phyloP scores from a whole-genome alignment of 1,140 invertebrate genomes.

The Spodoptera frugiperda region DNA sequence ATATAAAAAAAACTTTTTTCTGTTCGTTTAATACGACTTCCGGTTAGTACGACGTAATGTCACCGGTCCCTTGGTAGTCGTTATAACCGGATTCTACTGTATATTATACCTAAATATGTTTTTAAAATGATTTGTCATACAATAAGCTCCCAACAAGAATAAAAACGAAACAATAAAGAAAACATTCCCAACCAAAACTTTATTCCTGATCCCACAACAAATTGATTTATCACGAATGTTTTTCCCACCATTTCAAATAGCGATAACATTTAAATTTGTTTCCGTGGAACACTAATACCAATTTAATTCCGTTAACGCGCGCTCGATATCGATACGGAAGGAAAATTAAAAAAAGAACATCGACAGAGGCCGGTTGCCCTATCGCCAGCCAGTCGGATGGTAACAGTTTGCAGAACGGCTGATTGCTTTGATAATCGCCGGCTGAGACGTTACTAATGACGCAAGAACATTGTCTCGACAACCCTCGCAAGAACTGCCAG shows the following conservation, averaged over 20 bases:
- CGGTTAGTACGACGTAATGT: no score
- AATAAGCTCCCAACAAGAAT: neutral
- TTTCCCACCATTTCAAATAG: neutral
- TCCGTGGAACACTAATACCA: conserved; percentile 1
- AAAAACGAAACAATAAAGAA: no score
- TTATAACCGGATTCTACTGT: no score
- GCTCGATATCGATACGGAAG: conserved; percentile 19
- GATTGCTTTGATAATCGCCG: conserved; percentile 78
- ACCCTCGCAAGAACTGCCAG: conserved; percentile 50
- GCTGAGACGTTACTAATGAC: conserved; percentile 72
- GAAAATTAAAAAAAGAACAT: conserved; percentile 41
- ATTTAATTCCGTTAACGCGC: conserved; percentile 11
- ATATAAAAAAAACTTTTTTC: no score
- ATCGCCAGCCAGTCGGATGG: conserved; percentile 55
- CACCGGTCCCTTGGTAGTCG: no score
- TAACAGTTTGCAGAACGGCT: conserved; percentile 70
- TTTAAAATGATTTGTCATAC: neutral
- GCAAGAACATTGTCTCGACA: conserved; percentile 65
- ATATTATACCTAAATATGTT: no score
- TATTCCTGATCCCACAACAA: neutral
- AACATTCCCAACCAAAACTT: neutral
- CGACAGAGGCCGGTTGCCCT: conserved; percentile 42
- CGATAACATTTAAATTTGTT: conserved; percentile 28
- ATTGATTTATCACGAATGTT: neutral
- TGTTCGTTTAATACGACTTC: no score